Evolutionary conservation across 1,140 invertebrate species (phyloP).

Genomic region (Trypoxylus dichotomus): DNA sequence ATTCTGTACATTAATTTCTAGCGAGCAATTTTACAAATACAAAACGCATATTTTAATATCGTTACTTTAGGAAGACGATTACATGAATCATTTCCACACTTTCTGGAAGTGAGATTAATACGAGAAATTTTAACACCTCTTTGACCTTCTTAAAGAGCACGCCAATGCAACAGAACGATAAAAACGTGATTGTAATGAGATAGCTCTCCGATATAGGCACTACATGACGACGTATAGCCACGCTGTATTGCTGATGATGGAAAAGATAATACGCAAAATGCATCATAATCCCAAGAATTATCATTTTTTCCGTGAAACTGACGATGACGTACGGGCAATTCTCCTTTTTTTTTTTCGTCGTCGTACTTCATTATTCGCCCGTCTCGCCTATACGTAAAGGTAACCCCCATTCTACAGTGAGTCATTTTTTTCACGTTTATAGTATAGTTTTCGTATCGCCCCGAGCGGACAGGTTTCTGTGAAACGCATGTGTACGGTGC

Average conservation of each 20-base stretch:
- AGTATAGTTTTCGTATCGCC: constrained; percentile 1
- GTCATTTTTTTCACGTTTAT: constrained; percentile 17
- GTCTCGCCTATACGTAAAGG: background rate
- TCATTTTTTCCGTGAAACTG: background rate
- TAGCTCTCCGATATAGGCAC: background rate
- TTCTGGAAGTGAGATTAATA: no score
- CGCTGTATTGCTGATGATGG: background rate
- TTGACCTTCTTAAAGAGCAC: background rate
- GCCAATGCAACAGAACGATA: background rate
- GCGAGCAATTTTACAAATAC: no score
- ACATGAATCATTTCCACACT: no score
- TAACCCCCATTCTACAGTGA: background rate
- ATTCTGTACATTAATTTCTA: no score
- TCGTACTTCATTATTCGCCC: background rate
- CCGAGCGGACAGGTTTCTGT: background rate
- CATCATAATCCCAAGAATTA: constrained; percentile 3
- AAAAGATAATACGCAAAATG: background rate
- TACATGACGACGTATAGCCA: background rate
- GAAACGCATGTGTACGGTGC: background rate
- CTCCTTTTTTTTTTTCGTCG: background rate
- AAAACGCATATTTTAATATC: no score
- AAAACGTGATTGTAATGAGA: background rate
- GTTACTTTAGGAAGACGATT: no score
- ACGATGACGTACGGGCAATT: background rate
- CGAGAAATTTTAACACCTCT: no score